These are phyloP conservation scores for Pagrus major DNA, from an alignment of 2,113 vertebrate genomes.

Conservation along the genomic window DNA sequence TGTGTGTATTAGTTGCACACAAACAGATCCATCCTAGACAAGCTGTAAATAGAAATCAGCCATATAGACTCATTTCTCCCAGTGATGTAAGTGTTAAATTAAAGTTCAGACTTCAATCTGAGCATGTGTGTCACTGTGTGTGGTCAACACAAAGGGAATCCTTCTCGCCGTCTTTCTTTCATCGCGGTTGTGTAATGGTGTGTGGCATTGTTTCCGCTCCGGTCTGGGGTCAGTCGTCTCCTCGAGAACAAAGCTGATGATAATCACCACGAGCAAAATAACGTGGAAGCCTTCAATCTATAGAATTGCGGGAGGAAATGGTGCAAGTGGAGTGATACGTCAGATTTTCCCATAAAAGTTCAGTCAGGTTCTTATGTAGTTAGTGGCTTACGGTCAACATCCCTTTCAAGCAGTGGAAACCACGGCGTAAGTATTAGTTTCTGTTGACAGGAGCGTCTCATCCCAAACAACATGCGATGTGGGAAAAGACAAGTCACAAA, in stretches of 20 bases:
- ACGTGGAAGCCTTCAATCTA: conserved; percentile 56
- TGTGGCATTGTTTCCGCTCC: conserved; percentile 59
- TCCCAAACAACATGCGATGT: conserved; percentile 63
- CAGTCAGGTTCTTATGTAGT: conserved; percentile 57
- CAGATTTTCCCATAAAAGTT: conserved; percentile 64
- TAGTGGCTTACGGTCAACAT: conserved; percentile 66
- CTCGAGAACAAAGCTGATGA: conserved; percentile 55
- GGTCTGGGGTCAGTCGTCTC: conserved; percentile 40
- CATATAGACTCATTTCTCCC: conserved; percentile 14
- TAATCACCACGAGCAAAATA: conserved; percentile 31
- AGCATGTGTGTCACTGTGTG: conserved; percentile 35
- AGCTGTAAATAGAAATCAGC: conserved; percentile 31
- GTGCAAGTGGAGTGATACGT: conserved; percentile 16
- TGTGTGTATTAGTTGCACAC: background rate
- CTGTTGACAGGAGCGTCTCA: conserved; percentile 54
- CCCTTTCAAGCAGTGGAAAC: conserved; percentile 62
- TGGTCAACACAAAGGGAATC: conserved; percentile 47
- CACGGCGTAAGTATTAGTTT: conserved; percentile 68
- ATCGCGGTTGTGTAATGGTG: conserved; percentile 37
- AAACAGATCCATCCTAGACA: background rate
- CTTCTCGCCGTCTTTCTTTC: conserved; percentile 34
- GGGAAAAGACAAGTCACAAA: conserved; percentile 59
- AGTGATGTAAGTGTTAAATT: conserved; percentile 43
- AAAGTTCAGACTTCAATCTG: conserved; percentile 34
- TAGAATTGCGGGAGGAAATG: conserved; percentile 62